Conservation (phyloP, 2,797 vertebrate species). For the Gallirallus australis region DNA sequence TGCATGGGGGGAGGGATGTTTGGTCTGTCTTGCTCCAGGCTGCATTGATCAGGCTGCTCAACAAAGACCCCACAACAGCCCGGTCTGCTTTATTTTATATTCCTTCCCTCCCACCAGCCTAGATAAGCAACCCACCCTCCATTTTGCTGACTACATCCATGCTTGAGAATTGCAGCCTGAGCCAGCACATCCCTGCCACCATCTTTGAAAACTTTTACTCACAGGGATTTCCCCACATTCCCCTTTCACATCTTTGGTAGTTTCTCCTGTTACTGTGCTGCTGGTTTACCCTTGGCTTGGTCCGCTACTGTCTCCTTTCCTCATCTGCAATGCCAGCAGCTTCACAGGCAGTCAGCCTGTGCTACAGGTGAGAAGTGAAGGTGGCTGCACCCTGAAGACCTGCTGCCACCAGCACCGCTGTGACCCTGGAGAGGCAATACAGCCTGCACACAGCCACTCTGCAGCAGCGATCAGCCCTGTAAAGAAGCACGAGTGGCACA, state of each 20-base stretch:
- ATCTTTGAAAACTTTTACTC: neutral
- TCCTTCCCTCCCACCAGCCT: neutral
- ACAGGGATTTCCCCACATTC: neutral
- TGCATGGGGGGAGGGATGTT: neutral
- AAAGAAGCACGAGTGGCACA: neutral
- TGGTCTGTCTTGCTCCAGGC: neutral
- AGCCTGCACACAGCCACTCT: neutral
- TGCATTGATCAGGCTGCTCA: neutral
- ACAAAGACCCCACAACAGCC: neutral
- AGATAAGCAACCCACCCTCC: neutral
- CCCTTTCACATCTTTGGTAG: neutral
- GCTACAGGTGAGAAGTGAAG: neutral
- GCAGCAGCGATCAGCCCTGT: neutral
- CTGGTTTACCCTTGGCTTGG: neutral
- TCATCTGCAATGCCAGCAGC: neutral
- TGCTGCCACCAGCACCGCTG: neutral
- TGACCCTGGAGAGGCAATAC: fast-evolving
- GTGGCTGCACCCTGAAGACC: neutral
- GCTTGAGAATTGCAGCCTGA: neutral
- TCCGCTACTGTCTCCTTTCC: neutral
- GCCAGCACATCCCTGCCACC: neutral
- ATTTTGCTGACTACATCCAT: neutral
- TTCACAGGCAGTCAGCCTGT: fast-evolving
- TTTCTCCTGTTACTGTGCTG: neutral
- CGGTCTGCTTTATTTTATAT: neutral